Evolutionary conservation across 1,140 invertebrate genomes (phyloP).

Genomic region (Conus betulinus): DNA sequence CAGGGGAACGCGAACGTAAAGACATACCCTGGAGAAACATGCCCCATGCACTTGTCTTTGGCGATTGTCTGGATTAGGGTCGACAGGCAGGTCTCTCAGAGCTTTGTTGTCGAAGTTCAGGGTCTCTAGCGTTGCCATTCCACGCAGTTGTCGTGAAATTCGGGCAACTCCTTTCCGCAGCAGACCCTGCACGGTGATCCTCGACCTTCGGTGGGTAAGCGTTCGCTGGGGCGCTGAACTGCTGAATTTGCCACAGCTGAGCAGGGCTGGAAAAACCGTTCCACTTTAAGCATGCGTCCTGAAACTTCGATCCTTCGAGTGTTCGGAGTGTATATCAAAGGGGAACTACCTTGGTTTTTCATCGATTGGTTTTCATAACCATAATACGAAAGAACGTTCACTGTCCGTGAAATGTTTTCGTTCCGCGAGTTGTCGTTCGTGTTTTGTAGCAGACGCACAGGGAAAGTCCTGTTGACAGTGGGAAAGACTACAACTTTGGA

Average conservation of each 20-base stretch:
- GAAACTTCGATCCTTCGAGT: background rate
- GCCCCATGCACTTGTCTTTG: conserved; percentile 71
- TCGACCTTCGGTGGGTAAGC: background rate
- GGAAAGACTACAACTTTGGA: too few species aligned
- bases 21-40: conserved; percentile 74
- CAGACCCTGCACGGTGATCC: too few species aligned
- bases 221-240: background rate
- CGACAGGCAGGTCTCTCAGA: conserved; percentile 76
- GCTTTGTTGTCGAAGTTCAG: conserved; percentile 74
- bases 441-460: too few species aligned
- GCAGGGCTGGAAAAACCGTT: background rate
- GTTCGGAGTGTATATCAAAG: too few species aligned
- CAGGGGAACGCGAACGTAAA: too few species aligned
- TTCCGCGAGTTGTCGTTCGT: too few species aligned
- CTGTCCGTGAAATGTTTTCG: background rate
- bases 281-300: background rate
- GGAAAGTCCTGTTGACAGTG: too few species aligned
- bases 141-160: conserved; percentile 30
- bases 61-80: conserved; percentile 79
- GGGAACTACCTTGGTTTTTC: background rate
- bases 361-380: background rate
- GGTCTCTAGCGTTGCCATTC: conserved; percentile 70
- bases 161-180: background rate
- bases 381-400: background rate
- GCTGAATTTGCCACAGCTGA: background rate